Percentiles rank a stretch among this genome's conserved stretches.
phyloP scores from a whole-genome alignment of 2,888 invertebrate species.

The Lycocerus yunnanus region DNA sequence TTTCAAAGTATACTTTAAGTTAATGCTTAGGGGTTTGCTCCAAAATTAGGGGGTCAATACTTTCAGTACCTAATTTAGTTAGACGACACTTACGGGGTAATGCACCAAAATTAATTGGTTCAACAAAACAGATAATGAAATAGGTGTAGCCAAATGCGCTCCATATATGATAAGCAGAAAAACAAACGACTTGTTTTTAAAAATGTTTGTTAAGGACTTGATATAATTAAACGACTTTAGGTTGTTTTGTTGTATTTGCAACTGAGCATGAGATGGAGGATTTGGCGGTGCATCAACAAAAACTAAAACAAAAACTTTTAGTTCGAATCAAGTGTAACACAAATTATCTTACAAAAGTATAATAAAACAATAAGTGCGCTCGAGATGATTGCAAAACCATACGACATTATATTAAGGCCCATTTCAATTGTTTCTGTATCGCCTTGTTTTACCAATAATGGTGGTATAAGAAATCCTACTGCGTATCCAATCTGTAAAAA shows the following conservation, averaged over 20 bases:
- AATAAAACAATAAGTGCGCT: not conserved
- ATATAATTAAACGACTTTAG: not conserved
- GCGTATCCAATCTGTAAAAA: constrained; percentile 69
- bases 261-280: not conserved
- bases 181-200: not conserved
- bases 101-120: not conserved
- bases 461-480: constrained; percentile 73
- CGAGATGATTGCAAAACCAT: not conserved
- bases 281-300: not conserved
- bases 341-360: not conserved
- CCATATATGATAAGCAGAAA: not conserved
- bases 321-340: not conserved
- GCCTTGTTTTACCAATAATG: constrained; percentile 61
- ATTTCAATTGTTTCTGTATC: constrained; percentile 66
- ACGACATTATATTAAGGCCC: constrained; percentile 49
- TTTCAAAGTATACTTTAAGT: too few relatives aligned
- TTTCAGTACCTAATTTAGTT: too few relatives aligned
- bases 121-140: not conserved
- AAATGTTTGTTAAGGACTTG: not conserved
- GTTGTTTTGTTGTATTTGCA: not conserved
- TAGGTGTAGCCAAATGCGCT: not conserved
- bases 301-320: not conserved
- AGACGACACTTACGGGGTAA: not conserved
- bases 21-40: too few relatives aligned
- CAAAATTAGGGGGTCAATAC: too few relatives aligned